These are phyloP conservation scores for Drosophila parthenogenetica DNA, from an alignment of 2,888 invertebrate species.

Conservation along the genomic window DNA sequence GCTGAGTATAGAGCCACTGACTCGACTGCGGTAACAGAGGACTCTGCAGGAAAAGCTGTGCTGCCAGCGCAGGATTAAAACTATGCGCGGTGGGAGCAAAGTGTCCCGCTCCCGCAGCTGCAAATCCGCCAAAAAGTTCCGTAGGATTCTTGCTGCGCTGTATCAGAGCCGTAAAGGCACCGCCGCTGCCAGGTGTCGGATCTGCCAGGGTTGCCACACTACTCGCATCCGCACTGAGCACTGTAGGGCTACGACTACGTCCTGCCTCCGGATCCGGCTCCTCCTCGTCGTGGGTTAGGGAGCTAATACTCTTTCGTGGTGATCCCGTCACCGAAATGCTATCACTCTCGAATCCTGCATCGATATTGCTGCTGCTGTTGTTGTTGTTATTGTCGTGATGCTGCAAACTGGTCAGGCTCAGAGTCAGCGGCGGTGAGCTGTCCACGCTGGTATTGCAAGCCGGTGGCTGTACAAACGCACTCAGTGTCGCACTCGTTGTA, in stretches of 20 bases:
- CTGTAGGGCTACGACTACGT: conserved; percentile 51
- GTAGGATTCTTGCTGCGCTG: conserved; percentile 84
- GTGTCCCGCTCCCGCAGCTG: conserved; percentile 86
- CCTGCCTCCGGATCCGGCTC: conserved; percentile 66
- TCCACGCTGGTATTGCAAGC: conserved; percentile 71
- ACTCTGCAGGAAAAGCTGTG: conserved; percentile 90
- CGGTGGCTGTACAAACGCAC: conserved; percentile 67
- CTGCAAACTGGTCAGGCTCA: conserved; percentile 65
- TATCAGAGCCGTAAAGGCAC: conserved; percentile 85
- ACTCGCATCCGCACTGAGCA: conserved; percentile 52
- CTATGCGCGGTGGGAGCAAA: conserved; percentile 84
- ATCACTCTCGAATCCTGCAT: conserved; percentile 85
- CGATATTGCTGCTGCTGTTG: conserved; percentile 84
- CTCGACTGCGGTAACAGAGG: conserved; percentile 91
- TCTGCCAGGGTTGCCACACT: conserved; percentile 55
- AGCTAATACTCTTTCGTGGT: conserved; percentile 86
- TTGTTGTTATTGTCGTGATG: conserved; percentile 83
- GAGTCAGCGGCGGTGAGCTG: conserved; percentile 84
- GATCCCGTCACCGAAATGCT: conserved; percentile 85
- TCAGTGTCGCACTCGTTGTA: conserved; percentile 68
- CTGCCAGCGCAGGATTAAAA: conserved; percentile 88
- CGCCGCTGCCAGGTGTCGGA: conserved; percentile 66
- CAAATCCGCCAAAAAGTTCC: conserved; percentile 85
- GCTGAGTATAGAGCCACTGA: conserved; percentile 92
- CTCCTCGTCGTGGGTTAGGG: conserved; percentile 83